Base-by-base conservation (phyloP, 2,113 vertebrate genomes). In the Nematolebias whitei region DNA sequence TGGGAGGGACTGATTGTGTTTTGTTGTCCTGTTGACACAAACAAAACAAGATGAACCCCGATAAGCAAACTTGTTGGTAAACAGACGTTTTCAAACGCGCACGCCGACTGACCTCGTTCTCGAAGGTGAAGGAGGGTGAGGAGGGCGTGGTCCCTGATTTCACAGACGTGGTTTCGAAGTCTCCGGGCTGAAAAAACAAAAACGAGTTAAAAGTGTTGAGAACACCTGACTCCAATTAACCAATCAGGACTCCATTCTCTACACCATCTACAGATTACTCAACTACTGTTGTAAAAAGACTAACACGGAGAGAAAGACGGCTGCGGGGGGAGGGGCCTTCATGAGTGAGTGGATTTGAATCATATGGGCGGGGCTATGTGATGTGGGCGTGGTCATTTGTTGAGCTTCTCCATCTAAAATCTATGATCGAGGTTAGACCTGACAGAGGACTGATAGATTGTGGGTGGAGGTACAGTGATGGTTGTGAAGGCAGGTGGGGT, bases 11-110 rank as follows among this genome's bases (percentile, higher is more conserved):
- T 55, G 93, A 92, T 22, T 89, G 84, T 0, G 57, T 84, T 80
- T 92, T 95, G 32, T 89, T 85, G 81, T 96, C 96, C 97, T 99
- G 88, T 87, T 75, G 52, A 78, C 50, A 90, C 16, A 63, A 20
- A 83, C 8, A 26, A 4, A 11, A 32, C 1, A 0, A 5, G 57
- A 2, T 63, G 6, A 56, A 15, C 15, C 7, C 13, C 4, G 13
- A 6, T 1, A 19, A 13, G 11, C 18, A 8, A 55, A 20, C 32
- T 22, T 23, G 23, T 10, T 0, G 1, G 4, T 0, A 19, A 14
- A 6, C 12, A 22, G 19, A 19, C 9, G 32, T 5, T 35, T 5
- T 35, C 5, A 35, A 35, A 35, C 32, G 13, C 9, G 19, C 5
- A 1, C 4, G 2, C 5, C 35, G 12, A 63, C 78, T 52, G 19